phyloP scores from a whole-genome alignment of 2,797 vertebrate species.

The Schizopygopsis malacanthus region DNA sequence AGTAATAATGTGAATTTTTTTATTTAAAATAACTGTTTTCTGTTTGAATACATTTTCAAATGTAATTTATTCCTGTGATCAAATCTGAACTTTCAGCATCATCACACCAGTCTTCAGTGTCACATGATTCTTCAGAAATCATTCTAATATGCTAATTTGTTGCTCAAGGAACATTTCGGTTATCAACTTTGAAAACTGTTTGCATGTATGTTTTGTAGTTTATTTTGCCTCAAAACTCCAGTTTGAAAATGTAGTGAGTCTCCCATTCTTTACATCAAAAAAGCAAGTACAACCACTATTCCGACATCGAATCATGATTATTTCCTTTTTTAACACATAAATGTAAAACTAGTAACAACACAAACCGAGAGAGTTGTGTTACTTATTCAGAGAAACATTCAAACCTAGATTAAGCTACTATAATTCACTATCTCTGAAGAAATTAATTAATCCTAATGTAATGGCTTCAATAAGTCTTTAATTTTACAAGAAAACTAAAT shows the following conservation, averaged over 20 bases:
- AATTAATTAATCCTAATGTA: not conserved
- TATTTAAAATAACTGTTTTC: not conserved
- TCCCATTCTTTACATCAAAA: too few relatives aligned
- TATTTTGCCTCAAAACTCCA: too few relatives aligned
- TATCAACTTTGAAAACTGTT: too few relatives aligned
- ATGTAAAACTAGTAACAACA: not conserved
- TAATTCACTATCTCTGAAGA: not conserved
- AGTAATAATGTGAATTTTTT: not conserved
- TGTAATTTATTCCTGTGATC: not conserved
- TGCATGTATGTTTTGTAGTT: too few relatives aligned
- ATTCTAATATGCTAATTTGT: too few relatives aligned
- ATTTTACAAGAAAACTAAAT: not conserved
- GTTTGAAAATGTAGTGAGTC: too few relatives aligned
- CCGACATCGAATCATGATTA: too few relatives aligned
- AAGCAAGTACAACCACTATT: too few relatives aligned
- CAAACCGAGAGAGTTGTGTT: not conserved
- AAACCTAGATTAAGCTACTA: not conserved
- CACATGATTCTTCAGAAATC: not conserved
- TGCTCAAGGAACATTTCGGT: too few relatives aligned
- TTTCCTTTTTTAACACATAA: too few relatives aligned
- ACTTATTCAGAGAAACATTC: not conserved
- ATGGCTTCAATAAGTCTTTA: not conserved
- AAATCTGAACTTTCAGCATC: not conserved
- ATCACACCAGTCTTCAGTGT: not conserved
- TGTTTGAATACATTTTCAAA: not conserved